phyloP scores from a whole-genome alignment of 2,113 vertebrate species.

The Gavialis gangeticus region DNA sequence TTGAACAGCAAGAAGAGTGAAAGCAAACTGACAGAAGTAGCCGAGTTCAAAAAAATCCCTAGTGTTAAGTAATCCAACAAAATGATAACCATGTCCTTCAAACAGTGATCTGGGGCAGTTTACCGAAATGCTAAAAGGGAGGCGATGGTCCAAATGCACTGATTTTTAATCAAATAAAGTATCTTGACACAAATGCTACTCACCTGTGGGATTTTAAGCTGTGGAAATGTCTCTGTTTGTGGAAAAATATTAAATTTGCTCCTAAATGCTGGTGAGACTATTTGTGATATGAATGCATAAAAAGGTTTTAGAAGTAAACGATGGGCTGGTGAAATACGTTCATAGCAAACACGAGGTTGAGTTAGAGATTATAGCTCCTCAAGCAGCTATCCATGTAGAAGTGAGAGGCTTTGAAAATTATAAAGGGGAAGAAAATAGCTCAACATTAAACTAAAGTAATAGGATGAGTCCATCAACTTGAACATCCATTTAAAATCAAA shows the following conservation, averaged over 20 bases:
- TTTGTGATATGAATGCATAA: background rate
- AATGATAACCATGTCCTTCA: conserved; percentile 28
- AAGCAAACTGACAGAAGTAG: conserved; percentile 45
- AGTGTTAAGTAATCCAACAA: conserved; percentile 65
- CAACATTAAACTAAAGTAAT: background rate
- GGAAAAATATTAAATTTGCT: background rate
- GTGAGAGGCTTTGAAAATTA: conserved; percentile 16
- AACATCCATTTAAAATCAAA: background rate
- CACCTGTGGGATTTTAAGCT: background rate
- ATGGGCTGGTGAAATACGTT: background rate
- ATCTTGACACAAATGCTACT: background rate
- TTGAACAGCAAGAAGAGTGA: conserved; percentile 52
- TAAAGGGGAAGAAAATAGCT: background rate
- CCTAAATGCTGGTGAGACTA: background rate
- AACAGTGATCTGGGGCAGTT: conserved; percentile 36
- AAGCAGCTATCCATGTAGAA: background rate
- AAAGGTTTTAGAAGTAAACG: conserved; percentile 2
- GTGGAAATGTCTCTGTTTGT: background rate
- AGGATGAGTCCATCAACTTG: background rate
- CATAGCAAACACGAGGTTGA: background rate
- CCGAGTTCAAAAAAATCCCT: conserved; percentile 62
- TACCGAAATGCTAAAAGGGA: conserved; percentile 57
- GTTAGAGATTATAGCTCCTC: background rate
- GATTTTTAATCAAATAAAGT: conserved; percentile 62
- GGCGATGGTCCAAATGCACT: conserved; percentile 61